These are phyloP conservation scores for Zaprionus davidi DNA, from an alignment of 1,140 invertebrate species.

Conservation along the genomic window DNA sequence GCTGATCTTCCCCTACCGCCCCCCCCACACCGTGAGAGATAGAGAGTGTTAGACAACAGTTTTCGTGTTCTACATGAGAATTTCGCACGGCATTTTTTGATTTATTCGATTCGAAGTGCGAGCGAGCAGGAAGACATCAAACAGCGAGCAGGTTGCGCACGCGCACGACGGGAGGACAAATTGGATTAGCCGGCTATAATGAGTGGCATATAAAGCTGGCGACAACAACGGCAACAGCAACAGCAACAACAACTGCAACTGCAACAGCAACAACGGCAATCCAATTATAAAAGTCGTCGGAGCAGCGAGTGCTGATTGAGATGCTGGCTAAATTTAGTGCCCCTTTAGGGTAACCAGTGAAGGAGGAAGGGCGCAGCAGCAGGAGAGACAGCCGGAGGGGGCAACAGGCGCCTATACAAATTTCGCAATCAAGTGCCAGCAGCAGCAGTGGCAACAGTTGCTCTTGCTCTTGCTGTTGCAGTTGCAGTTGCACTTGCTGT, in stretches of 20 bases:
- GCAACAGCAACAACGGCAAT: constrained; percentile 31
- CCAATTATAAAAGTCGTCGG: constrained; percentile 80
- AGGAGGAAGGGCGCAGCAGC: neutral
- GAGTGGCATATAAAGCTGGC: constrained; percentile 36
- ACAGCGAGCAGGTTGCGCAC: constrained; percentile 45
- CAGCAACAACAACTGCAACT: neutral
- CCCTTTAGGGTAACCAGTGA: neutral
- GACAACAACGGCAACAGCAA: constrained; percentile 24
- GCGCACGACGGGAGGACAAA: constrained; percentile 36
- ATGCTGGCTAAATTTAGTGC: constrained; percentile 74
- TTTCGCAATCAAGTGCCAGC: constrained; percentile 34
- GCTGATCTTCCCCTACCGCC: neutral
- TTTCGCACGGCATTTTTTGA: constrained; percentile 36
- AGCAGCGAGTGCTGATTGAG: constrained; percentile 71
- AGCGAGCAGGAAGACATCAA: constrained; percentile 38
- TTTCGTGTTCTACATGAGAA: constrained; percentile 10
- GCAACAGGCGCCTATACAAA: constrained; percentile 41
- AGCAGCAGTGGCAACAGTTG: constrained; percentile 11
- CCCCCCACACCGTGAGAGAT: neutral
- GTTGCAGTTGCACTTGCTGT: constrained; percentile 40
- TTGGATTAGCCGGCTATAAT: constrained; percentile 55
- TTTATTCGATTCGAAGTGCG: constrained; percentile 72
- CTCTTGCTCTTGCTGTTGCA: constrained; percentile 41
- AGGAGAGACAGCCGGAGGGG: neutral
- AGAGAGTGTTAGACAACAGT: constrained; percentile 23